Evolutionary conservation across 2,888 invertebrate species (phyloP).

Genomic region (Tortricodes alternella): DNA sequence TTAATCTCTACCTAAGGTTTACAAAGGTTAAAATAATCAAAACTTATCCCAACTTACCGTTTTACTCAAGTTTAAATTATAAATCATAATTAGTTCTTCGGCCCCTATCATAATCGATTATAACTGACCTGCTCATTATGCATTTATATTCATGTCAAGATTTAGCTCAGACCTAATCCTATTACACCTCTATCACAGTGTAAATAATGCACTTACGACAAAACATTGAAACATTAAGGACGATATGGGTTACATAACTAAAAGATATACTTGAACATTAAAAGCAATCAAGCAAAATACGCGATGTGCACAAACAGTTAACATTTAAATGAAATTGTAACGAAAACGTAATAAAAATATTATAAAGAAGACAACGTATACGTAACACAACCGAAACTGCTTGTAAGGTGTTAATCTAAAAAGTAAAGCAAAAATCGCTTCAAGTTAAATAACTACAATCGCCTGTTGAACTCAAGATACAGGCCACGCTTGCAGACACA

Average conservation of each 20-base stretch:
- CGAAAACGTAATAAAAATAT: conserved; percentile 31
- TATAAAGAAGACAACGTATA: conserved; percentile 18
- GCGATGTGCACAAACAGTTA: conserved; percentile 47
- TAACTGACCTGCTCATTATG: conserved; percentile 26
- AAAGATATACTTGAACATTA: conserved; percentile 42
- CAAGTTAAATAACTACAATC: not conserved
- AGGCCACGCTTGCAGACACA: conserved; percentile 21
- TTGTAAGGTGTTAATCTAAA: conserved; percentile 9
- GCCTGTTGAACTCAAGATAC: not conserved
- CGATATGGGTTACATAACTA: conserved; percentile 49
- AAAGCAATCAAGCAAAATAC: conserved; percentile 45
- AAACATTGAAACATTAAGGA: conserved; percentile 57
- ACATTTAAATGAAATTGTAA: conserved; percentile 41
- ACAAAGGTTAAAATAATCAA: not conserved
- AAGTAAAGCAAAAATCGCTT: conserved; percentile 13
- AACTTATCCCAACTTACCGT: not conserved
- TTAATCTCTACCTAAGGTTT: conserved; percentile 34
- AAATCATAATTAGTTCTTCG: not conserved
- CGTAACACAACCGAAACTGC: conserved; percentile 23
- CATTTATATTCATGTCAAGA: conserved; percentile 68
- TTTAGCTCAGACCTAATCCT: conserved; percentile 65
- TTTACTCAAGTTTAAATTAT: not conserved
- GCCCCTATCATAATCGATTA: not conserved
- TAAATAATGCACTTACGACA: conserved; percentile 80
- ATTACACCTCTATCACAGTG: conserved; percentile 81